Conservation (phyloP, 2,113 vertebrate genomes). For the Leptobrachium leishanense region DNA sequence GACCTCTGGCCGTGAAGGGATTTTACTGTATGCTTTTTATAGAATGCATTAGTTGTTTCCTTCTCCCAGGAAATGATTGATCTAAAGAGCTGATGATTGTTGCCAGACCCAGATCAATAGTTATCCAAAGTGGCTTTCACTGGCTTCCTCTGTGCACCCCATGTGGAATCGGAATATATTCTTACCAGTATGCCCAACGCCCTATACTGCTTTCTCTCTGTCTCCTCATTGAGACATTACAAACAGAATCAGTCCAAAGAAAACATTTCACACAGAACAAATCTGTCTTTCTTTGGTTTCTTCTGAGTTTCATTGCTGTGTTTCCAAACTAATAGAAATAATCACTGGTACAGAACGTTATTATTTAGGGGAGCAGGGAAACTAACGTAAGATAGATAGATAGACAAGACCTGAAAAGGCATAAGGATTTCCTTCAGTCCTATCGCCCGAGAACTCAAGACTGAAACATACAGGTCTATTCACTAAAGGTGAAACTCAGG, state of each 20-base stretch:
- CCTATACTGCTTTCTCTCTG: constrained; percentile 8
- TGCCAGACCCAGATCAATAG: constrained; percentile 32
- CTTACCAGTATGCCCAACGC: constrained; percentile 16
- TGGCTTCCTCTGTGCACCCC: constrained; percentile 23
- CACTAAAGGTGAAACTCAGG: no score
- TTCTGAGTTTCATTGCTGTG: constrained; percentile 24
- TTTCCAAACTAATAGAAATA: constrained; percentile 6
- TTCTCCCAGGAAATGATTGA: constrained; percentile 40
- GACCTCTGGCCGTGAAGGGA: constrained; percentile 34
- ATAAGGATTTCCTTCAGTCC: no score
- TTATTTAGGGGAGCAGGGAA: no score
- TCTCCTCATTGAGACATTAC: constrained; percentile 21
- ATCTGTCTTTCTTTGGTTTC: constrained; percentile 39
- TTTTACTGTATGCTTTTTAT: constrained; percentile 22
- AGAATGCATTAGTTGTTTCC: constrained; percentile 38
- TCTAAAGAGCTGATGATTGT: constrained; percentile 25
- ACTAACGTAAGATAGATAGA: no score
- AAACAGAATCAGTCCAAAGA: constrained; percentile 23
- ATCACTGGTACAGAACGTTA: no score
- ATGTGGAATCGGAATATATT: constrained; percentile 13
- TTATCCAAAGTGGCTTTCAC: constrained; percentile 40
- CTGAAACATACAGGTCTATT: no score
- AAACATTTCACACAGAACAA: constrained; percentile 42
- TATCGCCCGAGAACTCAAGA: no score
- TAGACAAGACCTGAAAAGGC: no score